Evolutionary conservation across 2,888 invertebrate genomes (phyloP).

Genomic region (Penaeus monodon): DNA sequence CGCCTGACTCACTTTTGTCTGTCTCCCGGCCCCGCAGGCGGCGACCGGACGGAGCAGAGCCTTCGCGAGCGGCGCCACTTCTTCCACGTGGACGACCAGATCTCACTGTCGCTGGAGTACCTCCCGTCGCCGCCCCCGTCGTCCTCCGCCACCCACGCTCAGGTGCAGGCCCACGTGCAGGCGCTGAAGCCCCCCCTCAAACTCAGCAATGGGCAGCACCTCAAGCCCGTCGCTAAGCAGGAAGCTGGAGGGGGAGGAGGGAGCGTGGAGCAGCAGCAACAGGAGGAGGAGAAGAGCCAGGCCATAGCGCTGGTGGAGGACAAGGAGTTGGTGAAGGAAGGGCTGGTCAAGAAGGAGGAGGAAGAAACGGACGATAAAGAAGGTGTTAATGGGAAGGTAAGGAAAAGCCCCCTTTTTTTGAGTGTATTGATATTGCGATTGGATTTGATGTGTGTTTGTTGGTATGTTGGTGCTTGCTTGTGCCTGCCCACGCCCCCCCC

Average conservation of each 20-base stretch:
- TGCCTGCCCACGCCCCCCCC: too few relatives aligned
- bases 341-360: conserved; percentile 35
- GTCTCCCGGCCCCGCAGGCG: conserved; percentile 30
- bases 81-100: conserved; percentile 65
- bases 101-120: conserved; percentile 63
- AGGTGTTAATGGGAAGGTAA: not conserved
- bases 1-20: too few relatives aligned
- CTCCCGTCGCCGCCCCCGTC: conserved; percentile 38
- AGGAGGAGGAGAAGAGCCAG: conserved; percentile 29
- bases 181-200: conserved; percentile 49
- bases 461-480: too few relatives aligned
- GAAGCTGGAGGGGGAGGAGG: conserved; percentile 26
- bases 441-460: too few relatives aligned
- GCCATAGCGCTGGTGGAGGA: conserved; percentile 10
- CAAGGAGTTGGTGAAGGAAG: not conserved
- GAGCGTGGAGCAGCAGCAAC: conserved; percentile 31
- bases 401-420: not conserved
- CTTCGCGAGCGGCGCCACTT: conserved; percentile 61
- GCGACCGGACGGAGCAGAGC: conserved; percentile 62
- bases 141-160: not conserved
- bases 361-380: conserved; percentile 25
- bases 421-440: not conserved
- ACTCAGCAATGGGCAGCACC: conserved; percentile 49
- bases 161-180: conserved; percentile 24
- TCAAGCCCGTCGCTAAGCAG: not conserved